Evolutionary conservation across 1,140 invertebrate species (phyloP).

Genomic region (Cydia fagiglandana): DNA sequence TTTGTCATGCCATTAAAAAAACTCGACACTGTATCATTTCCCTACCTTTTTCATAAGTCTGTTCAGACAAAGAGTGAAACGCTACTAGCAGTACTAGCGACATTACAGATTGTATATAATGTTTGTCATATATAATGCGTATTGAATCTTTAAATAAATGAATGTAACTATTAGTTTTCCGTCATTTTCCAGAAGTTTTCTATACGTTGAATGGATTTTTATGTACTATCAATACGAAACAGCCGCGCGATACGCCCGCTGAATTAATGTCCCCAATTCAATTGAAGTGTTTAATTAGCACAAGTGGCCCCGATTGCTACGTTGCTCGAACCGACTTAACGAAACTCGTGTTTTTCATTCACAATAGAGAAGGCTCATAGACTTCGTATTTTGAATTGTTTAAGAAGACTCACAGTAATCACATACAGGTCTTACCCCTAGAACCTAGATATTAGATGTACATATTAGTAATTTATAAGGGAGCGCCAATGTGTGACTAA

Average conservation of each 20-base stretch:
- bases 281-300: conserved; percentile 79
- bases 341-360: conserved; percentile 18
- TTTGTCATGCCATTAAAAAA: no score
- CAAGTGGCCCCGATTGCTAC: conserved; percentile 78
- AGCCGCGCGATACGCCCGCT: conserved; percentile 58
- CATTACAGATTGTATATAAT: background rate
- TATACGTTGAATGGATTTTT: conserved; percentile 40
- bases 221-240: conserved; percentile 62
- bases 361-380: background rate
- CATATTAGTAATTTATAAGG: no score
- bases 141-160: background rate
- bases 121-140: background rate
- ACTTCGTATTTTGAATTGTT: background rate
- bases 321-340: conserved; percentile 60
- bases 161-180: background rate
- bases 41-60: no score
- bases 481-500: no score
- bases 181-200: conserved; percentile 40
- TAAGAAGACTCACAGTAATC: no score
- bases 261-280: conserved; percentile 78
- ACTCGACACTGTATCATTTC: no score
- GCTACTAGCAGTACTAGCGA: no score
- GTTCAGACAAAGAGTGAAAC: no score
- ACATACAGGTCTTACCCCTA: no score
- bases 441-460: no score